phyloP scores from a whole-genome alignment of 1,140 invertebrate genomes.

The Scaptodrosophila lebanonensis region DNA sequence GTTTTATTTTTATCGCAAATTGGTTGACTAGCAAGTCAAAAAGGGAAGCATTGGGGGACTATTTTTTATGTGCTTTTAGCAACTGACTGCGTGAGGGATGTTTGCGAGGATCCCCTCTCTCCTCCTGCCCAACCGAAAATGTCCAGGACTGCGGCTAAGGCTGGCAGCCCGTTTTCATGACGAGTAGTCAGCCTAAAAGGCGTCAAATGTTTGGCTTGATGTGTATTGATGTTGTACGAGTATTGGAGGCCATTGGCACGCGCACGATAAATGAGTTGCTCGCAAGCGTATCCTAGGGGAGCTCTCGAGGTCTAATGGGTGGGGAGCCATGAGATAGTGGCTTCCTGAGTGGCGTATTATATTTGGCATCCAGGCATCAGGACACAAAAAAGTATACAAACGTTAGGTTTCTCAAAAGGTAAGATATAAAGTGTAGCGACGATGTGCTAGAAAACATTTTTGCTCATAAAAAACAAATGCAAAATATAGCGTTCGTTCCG shows the following conservation, averaged over 20 bases:
- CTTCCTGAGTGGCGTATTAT: too few relatives aligned
- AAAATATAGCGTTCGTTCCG: too few relatives aligned
- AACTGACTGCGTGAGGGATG: neutral
- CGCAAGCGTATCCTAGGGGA: conserved; percentile 21
- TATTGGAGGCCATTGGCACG: conserved; percentile 47
- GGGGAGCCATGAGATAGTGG: too few relatives aligned
- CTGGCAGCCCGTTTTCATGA: conserved; percentile 27
- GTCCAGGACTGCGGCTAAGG: too few relatives aligned
- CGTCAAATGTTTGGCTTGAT: conserved; percentile 45
- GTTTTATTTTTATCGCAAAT: conserved; percentile 74
- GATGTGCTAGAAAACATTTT: too few relatives aligned
- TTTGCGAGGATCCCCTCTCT: too few relatives aligned
- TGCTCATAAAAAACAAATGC: too few relatives aligned
- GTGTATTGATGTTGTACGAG: conserved; percentile 44
- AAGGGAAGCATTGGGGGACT: conserved; percentile 7
- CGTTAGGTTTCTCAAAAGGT: too few relatives aligned
- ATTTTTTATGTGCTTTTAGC: conserved; percentile 14
- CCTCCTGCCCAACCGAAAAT: too few relatives aligned
- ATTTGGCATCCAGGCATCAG: too few relatives aligned
- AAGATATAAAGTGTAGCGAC: too few relatives aligned
- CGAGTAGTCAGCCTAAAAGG: conserved; percentile 45
- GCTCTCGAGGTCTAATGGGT: conserved; percentile 1
- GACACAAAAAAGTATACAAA: too few relatives aligned
- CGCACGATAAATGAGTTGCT: conserved; percentile 28
- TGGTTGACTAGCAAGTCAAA: conserved; percentile 53